Conservation (phyloP, 2,113 vertebrate species). For the Phyllostomus hastatus region DNA sequence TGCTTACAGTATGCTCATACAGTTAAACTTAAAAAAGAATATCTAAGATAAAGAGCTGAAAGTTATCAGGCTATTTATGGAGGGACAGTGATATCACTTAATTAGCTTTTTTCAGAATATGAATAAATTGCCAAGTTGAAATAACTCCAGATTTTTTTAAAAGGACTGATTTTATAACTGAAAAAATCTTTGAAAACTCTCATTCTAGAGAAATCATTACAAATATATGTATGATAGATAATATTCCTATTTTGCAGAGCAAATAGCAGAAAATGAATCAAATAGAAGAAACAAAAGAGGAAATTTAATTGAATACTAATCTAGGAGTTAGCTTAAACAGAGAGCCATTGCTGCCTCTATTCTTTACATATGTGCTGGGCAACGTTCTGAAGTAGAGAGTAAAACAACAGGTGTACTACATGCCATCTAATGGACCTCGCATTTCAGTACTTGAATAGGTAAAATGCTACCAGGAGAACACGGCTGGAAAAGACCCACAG, state of each 20-base stretch:
- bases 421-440: slow-evolving; percentile 44
- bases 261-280: slow-evolving; percentile 17
- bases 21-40: not conserved
- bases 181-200: not conserved
- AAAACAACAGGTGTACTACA: slow-evolving; percentile 32
- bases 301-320: slow-evolving; percentile 57
- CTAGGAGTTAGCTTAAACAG: not conserved
- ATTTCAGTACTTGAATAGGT: slow-evolving; percentile 54
- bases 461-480: slow-evolving; percentile 55
- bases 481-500: slow-evolving; percentile 43
- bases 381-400: slow-evolving; percentile 24
- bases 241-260: not conserved
- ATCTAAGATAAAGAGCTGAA: not conserved
- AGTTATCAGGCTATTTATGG: not conserved
- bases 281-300: not conserved
- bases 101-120: not conserved
- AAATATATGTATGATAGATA: not conserved
- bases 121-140: not conserved
- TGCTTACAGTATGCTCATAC: not conserved
- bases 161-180: not conserved
- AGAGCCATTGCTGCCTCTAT: not conserved
- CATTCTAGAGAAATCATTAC: not conserved
- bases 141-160: not conserved
- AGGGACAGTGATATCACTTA: not conserved
- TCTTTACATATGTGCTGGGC: not conserved